phyloP scores from a whole-genome alignment of 2,113 vertebrate species.

The Gymnogyps californianus region DNA sequence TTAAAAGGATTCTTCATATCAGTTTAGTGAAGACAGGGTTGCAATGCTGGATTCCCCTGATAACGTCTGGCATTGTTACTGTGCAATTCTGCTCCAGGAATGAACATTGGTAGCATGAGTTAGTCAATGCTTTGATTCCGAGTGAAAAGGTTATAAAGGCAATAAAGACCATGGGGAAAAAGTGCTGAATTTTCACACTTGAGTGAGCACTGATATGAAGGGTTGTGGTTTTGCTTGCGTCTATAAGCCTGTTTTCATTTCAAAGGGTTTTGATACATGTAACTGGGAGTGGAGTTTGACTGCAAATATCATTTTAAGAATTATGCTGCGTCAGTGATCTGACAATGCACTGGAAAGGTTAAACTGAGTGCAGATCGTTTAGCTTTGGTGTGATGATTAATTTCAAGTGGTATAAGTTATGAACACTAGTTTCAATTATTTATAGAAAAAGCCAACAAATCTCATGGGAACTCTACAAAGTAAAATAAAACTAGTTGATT shows the following conservation, averaged over 20 bases:
- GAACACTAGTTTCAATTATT: neutral
- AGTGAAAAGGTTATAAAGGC: slow-evolving; percentile 4
- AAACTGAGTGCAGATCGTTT: neutral
- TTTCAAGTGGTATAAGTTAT: neutral
- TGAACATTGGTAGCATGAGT: neutral
- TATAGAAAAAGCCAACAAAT: neutral
- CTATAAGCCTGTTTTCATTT: slow-evolving; percentile 7
- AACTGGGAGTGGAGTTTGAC: neutral
- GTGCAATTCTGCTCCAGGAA: neutral
- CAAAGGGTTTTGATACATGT: neutral
- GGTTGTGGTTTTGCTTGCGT: neutral
- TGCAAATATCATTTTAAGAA: neutral
- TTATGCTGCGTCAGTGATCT: neutral
- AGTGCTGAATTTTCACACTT: neutral
- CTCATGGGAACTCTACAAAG: neutral
- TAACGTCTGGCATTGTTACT: neutral
- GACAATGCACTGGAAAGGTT: neutral
- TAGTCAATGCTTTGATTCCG: neutral
- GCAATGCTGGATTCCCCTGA: neutral
- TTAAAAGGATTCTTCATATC: neutral
- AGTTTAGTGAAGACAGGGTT: neutral
- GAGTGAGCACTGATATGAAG: neutral
- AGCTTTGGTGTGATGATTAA: neutral
- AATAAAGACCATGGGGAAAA: neutral
- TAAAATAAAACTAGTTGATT: neutral